phyloP scores from a whole-genome alignment of 2,797 vertebrate genomes.

The Molothrus aeneus region DNA sequence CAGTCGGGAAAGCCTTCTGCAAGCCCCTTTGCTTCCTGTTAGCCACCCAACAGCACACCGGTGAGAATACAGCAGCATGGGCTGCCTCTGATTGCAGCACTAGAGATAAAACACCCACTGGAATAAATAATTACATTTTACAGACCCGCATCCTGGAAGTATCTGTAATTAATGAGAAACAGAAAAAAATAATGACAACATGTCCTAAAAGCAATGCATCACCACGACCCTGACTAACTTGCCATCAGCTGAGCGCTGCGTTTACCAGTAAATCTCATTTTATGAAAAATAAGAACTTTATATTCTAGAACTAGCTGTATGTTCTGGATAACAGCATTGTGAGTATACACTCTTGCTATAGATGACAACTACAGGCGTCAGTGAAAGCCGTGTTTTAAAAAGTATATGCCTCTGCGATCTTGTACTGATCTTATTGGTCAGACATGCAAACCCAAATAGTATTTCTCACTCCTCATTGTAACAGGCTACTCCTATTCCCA shows the following conservation, averaged over 20 bases:
- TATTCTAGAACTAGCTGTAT: background rate
- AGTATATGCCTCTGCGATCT: background rate
- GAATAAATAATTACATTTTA: background rate
- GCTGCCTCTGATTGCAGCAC: background rate
- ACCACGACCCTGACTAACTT: background rate
- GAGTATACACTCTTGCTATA: background rate
- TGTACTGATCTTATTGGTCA: background rate
- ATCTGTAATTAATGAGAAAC: background rate
- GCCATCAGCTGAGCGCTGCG: background rate
- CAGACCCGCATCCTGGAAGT: slow-evolving; percentile 13
- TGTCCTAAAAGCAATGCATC: background rate
- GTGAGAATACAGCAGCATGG: background rate
- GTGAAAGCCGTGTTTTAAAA: background rate
- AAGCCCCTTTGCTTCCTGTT: background rate
- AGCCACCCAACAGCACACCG: fast-evolving
- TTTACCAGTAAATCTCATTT: background rate
- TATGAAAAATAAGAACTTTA: background rate
- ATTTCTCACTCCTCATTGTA: background rate
- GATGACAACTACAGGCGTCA: background rate
- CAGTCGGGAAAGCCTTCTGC: background rate
- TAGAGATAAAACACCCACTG: background rate
- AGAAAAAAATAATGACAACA: background rate
- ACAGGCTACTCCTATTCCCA: background rate
- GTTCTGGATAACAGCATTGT: background rate
- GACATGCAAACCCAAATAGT: background rate